phyloP scores from a whole-genome alignment of 2,888 invertebrate genomes.

The Watsonalla binaria region DNA sequence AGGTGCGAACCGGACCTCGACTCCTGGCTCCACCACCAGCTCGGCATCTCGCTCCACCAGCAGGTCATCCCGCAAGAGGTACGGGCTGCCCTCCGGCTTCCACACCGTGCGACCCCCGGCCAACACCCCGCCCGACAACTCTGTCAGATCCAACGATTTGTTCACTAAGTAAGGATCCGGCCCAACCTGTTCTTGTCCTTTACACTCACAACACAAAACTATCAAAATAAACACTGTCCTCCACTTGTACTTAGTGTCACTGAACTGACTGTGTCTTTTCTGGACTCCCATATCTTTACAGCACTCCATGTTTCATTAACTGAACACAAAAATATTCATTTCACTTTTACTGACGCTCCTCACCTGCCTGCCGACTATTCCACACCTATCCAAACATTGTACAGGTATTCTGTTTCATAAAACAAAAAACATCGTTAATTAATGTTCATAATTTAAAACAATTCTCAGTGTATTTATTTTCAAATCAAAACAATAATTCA shows the following conservation, averaged over 20 bases:
- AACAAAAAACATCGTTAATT: constrained; percentile 26
- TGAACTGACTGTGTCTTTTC: constrained; percentile 74
- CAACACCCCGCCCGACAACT: constrained; percentile 81
- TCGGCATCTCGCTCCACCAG: constrained; percentile 88
- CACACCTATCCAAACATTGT: constrained; percentile 48
- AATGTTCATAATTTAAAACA: constrained; percentile 22
- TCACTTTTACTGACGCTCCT: constrained; percentile 54
- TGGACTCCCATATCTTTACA: constrained; percentile 68
- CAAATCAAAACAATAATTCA: constrained; percentile 42
- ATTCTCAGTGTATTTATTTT: constrained; percentile 15
- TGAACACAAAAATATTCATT: constrained; percentile 60
- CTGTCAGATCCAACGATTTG: constrained; percentile 69
- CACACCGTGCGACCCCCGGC: constrained; percentile 77
- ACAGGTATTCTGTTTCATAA: constrained; percentile 36
- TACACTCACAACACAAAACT: constrained; percentile 45
- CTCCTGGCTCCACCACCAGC: constrained; percentile 93
- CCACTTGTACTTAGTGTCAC: constrained; percentile 77
- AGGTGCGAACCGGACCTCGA: constrained; percentile 92
- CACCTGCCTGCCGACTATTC: constrained; percentile 42
- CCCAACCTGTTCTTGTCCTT: constrained; percentile 55
- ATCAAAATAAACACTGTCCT: constrained; percentile 60
- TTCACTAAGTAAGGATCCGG: constrained; percentile 67
- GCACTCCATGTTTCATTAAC: constrained; percentile 59
- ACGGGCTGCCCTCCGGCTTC: constrained; percentile 83
- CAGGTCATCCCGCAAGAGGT: constrained; percentile 87